Conservation (phyloP, 1,140 invertebrate genomes). For the Oryctes rhinoceros region DNA sequence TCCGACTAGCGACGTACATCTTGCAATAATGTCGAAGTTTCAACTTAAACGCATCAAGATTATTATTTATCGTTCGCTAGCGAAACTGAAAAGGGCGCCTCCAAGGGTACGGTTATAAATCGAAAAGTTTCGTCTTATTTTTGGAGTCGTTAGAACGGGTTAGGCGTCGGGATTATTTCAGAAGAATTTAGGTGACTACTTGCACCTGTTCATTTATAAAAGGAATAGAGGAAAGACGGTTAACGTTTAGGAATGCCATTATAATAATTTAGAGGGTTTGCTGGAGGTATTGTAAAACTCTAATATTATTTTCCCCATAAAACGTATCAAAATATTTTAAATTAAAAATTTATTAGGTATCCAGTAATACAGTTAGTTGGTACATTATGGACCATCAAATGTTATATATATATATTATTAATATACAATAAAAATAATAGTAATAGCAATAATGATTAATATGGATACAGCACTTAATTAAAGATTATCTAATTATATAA, state of each 20-base stretch:
- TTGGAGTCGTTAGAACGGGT: not conserved
- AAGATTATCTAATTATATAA: no score
- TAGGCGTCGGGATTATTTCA: not conserved
- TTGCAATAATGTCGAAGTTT: conserved; percentile 5
- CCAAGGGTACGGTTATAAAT: not conserved
- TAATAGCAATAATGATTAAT: no score
- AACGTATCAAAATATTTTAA: no score
- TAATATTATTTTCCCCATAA: no score
- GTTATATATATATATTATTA: no score
- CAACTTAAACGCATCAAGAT: conserved; percentile 3
- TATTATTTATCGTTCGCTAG: conserved; percentile 22
- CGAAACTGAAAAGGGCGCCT: not conserved
- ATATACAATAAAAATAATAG: no score
- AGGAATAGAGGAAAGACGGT: not conserved
- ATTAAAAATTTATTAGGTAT: no score
- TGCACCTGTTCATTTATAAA: not conserved
- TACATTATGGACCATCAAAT: no score
- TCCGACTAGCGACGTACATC: not conserved
- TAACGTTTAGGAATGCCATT: not conserved
- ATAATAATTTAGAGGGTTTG: no score
- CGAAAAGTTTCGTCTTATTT: not conserved
- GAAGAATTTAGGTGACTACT: not conserved
- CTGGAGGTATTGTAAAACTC: no score
- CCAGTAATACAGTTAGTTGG: no score
- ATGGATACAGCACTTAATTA: no score